Percentiles rank a stretch among this genome's conserved stretches.
These are phyloP conservation scores for Camarhynchus parvulus DNA, from an alignment of 2,113 vertebrate species.

Conservation along the genomic window DNA sequence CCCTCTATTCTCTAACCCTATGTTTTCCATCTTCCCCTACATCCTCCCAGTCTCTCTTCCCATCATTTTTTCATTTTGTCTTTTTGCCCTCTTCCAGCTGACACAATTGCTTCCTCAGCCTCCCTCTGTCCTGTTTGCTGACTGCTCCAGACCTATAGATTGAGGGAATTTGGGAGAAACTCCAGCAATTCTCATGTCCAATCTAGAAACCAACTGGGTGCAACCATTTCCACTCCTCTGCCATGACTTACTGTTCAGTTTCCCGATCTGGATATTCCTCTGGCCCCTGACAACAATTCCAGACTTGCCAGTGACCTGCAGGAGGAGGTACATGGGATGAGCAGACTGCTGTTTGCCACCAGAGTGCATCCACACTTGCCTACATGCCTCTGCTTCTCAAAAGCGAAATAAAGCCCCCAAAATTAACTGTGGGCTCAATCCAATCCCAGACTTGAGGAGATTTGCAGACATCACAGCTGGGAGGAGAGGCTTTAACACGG, in stretches of 20 bases:
- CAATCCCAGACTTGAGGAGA: background rate
- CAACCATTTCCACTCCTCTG: background rate
- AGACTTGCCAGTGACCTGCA: slow-evolving; percentile 56
- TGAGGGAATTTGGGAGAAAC: background rate
- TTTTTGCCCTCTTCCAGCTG: background rate
- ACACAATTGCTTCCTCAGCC: background rate
- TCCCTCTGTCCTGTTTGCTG: background rate
- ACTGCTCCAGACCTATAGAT: background rate
- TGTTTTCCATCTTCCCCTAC: background rate
- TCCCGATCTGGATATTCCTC: background rate
- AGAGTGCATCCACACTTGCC: background rate
- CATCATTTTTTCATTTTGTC: background rate
- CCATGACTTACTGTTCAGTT: slow-evolving; percentile 34
- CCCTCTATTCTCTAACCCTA: background rate
- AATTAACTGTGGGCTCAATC: background rate
- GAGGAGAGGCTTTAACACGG: background rate
- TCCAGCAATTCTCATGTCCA: rapidly evolving
- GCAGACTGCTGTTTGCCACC: background rate
- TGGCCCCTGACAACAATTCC: slow-evolving; percentile 54
- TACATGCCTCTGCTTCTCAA: background rate
- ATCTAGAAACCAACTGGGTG: background rate
- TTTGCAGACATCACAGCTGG: background rate
- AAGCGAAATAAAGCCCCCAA: background rate
- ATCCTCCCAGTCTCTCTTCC: background rate
- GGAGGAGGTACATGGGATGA: background rate